phyloP scores from a whole-genome alignment of 1,140 invertebrate species.

The Helicorthomorpha holstii region DNA sequence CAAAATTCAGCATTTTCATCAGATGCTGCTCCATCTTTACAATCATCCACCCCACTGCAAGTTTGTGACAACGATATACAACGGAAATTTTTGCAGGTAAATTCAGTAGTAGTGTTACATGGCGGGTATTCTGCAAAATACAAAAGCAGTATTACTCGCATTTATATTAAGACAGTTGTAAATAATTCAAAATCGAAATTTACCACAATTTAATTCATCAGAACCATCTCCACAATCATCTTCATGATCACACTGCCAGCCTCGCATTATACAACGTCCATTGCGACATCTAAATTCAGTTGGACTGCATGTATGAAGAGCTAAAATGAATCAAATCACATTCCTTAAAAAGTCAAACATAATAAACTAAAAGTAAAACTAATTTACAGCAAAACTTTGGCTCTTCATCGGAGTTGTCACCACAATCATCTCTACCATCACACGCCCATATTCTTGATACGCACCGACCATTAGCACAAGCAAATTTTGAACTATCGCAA shows the following conservation, averaged over 20 bases:
- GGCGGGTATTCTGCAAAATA: slow-evolving; percentile 48
- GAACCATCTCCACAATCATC: slow-evolving; percentile 87
- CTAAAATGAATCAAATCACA: slow-evolving; percentile 24
- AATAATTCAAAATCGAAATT: slow-evolving; percentile 12
- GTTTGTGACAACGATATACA: slow-evolving; percentile 69
- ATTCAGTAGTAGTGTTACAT: slow-evolving; percentile 69
- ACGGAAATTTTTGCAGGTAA: slow-evolving; percentile 77
- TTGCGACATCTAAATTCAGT: slow-evolving; percentile 90
- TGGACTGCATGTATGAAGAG: slow-evolving; percentile 77
- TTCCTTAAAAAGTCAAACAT: not conserved
- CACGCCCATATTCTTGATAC: slow-evolving; percentile 92
- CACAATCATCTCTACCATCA: slow-evolving; percentile 88
- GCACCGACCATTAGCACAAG: slow-evolving; percentile 85
- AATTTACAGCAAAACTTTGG: slow-evolving; percentile 67
- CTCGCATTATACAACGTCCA: slow-evolving; percentile 83
- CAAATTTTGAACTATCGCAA: slow-evolving; percentile 74
- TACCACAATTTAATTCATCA: slow-evolving; percentile 71
- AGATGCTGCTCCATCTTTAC: slow-evolving; percentile 78
- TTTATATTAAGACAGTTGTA: no score
- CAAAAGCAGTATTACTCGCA: no score
- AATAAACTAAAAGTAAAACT: not conserved
- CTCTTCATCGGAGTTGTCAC: slow-evolving; percentile 87
- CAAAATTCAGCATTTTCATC: slow-evolving; percentile 78
- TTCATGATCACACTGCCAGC: slow-evolving; percentile 86
- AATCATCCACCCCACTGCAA: slow-evolving; percentile 86